phyloP scores from a whole-genome alignment of 1,140 invertebrate genomes.

The Pemphigus obesinymphae region DNA sequence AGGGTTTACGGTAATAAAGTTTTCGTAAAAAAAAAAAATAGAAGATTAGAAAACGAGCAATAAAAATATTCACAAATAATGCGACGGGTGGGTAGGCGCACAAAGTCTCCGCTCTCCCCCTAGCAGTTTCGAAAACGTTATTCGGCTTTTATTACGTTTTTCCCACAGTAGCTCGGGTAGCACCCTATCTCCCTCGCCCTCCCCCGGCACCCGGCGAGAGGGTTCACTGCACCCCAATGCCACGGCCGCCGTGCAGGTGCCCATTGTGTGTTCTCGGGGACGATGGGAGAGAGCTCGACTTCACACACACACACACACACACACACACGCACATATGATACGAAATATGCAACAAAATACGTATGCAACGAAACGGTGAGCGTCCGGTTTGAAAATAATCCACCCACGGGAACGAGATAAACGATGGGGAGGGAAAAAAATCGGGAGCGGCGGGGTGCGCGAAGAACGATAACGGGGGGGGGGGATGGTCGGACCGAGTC shows the following conservation, averaged over 20 bases:
- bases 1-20: neutral
- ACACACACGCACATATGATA: neutral
- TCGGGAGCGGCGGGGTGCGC: no score
- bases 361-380: no score
- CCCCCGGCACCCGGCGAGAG: neutral
- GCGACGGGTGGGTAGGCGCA: neutral
- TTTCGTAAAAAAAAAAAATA: neutral
- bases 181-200: no score
- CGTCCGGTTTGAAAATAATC: neutral
- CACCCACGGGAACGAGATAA: neutral
- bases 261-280: slow-evolving; percentile 10
- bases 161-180: slow-evolving; percentile 22
- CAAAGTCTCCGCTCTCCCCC: neutral
- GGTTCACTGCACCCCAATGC: slow-evolving; percentile 31
- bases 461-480: no score
- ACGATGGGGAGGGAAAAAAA: no score
- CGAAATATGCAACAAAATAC: no score
- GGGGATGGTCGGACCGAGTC: no score
- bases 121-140: neutral
- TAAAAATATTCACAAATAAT: neutral
- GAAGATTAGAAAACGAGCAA: neutral
- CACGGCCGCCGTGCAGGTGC: neutral
- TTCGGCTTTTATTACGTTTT: slow-evolving; percentile 31
- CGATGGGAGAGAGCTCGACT: neutral
- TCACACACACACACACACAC: neutral